phyloP scores from a whole-genome alignment of 2,888 invertebrate species.

The Seira sanloemensis region DNA sequence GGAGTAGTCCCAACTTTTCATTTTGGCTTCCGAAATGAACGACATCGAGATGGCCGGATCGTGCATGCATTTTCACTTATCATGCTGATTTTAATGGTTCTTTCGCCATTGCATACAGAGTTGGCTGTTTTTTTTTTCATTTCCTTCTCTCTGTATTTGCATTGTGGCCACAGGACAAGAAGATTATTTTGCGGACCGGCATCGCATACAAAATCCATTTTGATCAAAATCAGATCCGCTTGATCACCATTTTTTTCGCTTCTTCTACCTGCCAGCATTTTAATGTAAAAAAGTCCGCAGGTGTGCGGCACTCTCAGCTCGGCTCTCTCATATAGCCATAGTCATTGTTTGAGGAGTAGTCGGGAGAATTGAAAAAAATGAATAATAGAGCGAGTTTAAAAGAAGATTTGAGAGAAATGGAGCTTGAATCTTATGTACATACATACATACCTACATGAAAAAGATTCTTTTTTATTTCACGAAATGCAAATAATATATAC shows the following conservation, averaged over 20 bases:
- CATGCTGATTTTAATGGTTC: slow-evolving; percentile 33
- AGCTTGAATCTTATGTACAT: not conserved
- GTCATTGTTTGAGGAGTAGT: too few relatives aligned
- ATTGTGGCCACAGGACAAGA: not conserved
- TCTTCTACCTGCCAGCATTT: slow-evolving; percentile 29
- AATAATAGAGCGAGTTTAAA: too few relatives aligned
- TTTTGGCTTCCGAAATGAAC: too few relatives aligned
- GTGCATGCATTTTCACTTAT: slow-evolving; percentile 53
- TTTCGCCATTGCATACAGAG: not conserved
- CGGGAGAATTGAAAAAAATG: too few relatives aligned
- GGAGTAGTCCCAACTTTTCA: too few relatives aligned
- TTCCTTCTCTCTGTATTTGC: not conserved
- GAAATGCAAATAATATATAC: too few relatives aligned
- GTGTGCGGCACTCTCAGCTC: not conserved
- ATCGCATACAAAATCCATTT: slow-evolving; percentile 32
- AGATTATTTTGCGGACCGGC: not conserved
- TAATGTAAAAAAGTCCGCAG: slow-evolving; percentile 39
- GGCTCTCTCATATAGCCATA: not conserved
- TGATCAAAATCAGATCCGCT: slow-evolving; percentile 31
- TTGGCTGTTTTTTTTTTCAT: not conserved
- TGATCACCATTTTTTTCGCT: too few relatives aligned
- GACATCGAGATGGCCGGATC: too few relatives aligned
- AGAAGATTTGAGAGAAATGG: not conserved
- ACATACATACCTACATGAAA: not conserved
- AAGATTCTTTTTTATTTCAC: too few relatives aligned